A percentile compares a stretch with the other conserved stretches of the same genome.
phyloP scores from a whole-genome alignment of 2,797 vertebrate species.

The Acomys russatus region DNA sequence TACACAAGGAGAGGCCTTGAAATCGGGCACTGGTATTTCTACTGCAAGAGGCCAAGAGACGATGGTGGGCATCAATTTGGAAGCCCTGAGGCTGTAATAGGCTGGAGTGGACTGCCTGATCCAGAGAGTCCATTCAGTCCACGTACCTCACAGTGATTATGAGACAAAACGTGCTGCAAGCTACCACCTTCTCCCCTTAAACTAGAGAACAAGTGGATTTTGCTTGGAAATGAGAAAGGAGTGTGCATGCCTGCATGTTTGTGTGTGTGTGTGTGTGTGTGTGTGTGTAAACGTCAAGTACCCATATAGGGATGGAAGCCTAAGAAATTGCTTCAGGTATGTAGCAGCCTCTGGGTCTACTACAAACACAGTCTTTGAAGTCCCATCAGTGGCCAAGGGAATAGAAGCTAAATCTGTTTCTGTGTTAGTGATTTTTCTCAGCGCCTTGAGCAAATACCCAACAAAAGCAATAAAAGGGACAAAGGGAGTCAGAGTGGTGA shows the following conservation, averaged over 20 bases:
- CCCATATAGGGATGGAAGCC: not conserved
- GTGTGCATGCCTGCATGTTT: not conserved
- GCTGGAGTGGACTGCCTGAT: not conserved
- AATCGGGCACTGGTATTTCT: not conserved
- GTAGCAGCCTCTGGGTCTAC: not conserved
- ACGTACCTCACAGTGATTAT: not conserved
- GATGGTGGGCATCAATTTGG: not conserved
- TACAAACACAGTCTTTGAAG: not conserved
- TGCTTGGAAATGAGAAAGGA: not conserved
- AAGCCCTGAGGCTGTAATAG: not conserved
- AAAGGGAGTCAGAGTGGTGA: not conserved
- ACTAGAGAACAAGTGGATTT: not conserved
- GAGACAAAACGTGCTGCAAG: not conserved
- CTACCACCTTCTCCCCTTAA: not conserved
- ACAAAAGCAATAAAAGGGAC: not conserved
- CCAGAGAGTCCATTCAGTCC: not conserved
- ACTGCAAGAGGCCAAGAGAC: not conserved
- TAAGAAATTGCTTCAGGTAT: not conserved
- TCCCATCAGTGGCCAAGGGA: not conserved
- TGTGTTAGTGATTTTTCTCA: not conserved
- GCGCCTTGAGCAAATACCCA: not conserved
- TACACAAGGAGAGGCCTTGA: not conserved
- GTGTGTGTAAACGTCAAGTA: not conserved
- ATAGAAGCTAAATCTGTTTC: not conserved
- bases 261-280: fast-evolving